These are phyloP conservation scores for Nibea coibor DNA, from an alignment of 2,113 vertebrate genomes.

Conservation along the genomic window DNA sequence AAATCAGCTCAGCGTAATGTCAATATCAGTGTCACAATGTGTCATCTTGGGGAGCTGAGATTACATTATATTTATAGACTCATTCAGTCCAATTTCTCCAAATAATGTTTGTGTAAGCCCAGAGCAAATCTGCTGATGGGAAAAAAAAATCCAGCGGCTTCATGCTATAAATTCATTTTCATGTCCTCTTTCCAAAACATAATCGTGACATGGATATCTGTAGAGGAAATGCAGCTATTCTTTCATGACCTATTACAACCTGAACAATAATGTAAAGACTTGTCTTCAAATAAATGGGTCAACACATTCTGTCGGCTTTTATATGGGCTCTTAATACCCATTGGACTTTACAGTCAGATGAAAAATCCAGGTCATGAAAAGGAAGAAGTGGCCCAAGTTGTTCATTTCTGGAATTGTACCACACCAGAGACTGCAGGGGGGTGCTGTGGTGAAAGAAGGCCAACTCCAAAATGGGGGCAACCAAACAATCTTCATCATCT, in stretches of 20 bases:
- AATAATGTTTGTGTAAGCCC: constrained; percentile 33
- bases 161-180: constrained; percentile 13
- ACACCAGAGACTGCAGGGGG: constrained; percentile 8
- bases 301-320: constrained; percentile 21
- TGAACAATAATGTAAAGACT: constrained; percentile 6
- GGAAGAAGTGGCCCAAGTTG: constrained; percentile 20
- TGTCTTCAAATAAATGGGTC: constrained; percentile 39
- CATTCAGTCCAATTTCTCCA: constrained; percentile 41
- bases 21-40: constrained; percentile 45
- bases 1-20: constrained; percentile 58
- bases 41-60: constrained; percentile 41
- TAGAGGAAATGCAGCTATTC: neutral
- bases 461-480: neutral
- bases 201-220: constrained; percentile 4
- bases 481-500: neutral
- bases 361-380: constrained; percentile 43
- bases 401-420: constrained; percentile 9
- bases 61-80: constrained; percentile 48
- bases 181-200: constrained; percentile 4
- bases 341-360: constrained; percentile 16
- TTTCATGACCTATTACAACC: neutral
- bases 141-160: constrained; percentile 5
- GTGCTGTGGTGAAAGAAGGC: constrained; percentile 9
- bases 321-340: constrained; percentile 21
- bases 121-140: constrained; percentile 32